phyloP scores from a whole-genome alignment of 2,797 vertebrate genomes.

The Onychomys arenicola region DNA sequence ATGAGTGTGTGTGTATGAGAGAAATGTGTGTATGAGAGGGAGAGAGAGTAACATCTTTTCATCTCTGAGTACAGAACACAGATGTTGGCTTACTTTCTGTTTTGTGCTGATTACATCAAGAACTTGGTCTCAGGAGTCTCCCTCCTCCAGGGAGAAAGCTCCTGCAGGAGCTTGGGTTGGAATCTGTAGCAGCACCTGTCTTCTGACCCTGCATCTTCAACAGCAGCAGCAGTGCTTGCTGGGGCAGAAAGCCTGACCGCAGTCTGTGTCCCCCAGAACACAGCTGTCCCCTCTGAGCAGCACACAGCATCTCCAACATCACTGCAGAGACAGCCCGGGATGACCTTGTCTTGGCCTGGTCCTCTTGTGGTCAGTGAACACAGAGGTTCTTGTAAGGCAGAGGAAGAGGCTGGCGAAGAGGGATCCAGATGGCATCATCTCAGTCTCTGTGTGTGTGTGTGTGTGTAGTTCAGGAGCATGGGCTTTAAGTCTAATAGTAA shows the following conservation, averaged over 20 bases:
- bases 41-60: slow-evolving; percentile 53
- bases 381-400: neutral
- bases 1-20: neutral
- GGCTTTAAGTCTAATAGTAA: neutral
- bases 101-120: slow-evolving; percentile 33
- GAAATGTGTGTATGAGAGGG: neutral
- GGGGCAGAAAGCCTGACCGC: neutral
- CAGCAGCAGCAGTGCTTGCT: neutral
- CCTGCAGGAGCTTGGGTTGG: neutral
- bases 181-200: neutral
- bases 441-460: neutral
- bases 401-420: neutral
- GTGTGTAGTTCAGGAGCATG: neutral
- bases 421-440: accelerated
- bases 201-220: neutral
- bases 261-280: neutral
- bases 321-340: neutral
- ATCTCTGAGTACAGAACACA: slow-evolving; percentile 68
- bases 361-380: neutral
- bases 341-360: neutral
- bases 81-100: slow-evolving; percentile 24
- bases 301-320: neutral
- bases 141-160: neutral
- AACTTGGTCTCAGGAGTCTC: neutral
- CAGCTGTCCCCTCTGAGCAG: neutral